Base-by-base conservation (phyloP, 2,888 invertebrate species). In the Horisme vitalbata region DNA sequence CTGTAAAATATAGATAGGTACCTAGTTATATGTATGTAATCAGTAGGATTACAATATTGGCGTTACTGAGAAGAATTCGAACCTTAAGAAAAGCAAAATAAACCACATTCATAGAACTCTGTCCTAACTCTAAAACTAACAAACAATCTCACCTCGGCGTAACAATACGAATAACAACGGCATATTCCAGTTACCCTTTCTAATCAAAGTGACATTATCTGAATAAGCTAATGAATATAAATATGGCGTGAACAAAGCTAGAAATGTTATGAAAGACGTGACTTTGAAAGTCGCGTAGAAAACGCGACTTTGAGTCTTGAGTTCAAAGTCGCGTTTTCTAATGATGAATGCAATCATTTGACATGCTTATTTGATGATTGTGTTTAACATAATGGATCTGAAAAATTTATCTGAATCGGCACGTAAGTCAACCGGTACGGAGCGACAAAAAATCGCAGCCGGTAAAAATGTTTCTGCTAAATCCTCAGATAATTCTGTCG, bases 221-320 rank as follows among this genome's bases (percentile, higher is more conserved):
- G 47, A 45, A 63, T 63, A 63, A 71, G 65, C 64, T 73, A 68
- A 78, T 77, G 71, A 79, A 79, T 79, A 77, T 75, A 74, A 73
- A 74, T 68, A 69, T 68, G 55, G 48, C 51, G 45, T 57, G 68
- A 57, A 61, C 57, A 64, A 11, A 45, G 33, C 26, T 15, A 61
- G 8, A 23, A 15, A 24, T 21, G 20, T 6, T 13, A n/a, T 24
- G 6, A 5, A 18, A 11, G 11, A n/a, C 26, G 14, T 14, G 14
- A 34, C 11, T 34, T 28, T 20, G 24, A 1, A 33, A 2, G 3
- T 2, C 13, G 24, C n/a, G 10, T 14, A 30, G n/a, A 31, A 6
- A 15, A n/a, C n/a, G n/a, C n/a, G n/a, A n/a, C n/a, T n/a, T n/a
- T n/a, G n/a, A 36, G 36, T 27, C 36, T 15, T 5, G 23, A 2